A percentile compares a stretch with the other conserved stretches of the same genome.
phyloP scores from a whole-genome alignment of 2,888 invertebrate genomes.

The Sipha maydis region DNA sequence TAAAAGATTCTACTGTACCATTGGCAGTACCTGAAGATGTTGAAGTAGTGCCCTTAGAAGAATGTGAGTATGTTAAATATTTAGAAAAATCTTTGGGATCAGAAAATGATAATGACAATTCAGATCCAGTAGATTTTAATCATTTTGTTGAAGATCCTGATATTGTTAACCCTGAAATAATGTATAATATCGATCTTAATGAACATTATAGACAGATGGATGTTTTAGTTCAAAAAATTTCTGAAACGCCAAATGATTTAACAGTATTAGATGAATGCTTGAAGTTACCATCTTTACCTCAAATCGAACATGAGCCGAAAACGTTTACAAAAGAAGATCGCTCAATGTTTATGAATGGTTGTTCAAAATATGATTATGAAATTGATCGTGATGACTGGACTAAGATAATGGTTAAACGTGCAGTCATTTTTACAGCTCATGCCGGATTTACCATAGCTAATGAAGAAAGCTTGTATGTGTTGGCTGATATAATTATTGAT shows the following conservation, averaged over 20 bases:
- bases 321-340: neutral
- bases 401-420: slow-evolving; percentile 56
- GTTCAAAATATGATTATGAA: slow-evolving; percentile 24
- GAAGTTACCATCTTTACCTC: slow-evolving; percentile 35
- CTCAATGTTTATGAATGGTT: slow-evolving; percentile 19
- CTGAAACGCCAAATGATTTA: slow-evolving; percentile 15
- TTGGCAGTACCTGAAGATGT: neutral
- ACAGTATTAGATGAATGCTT: slow-evolving; percentile 31
- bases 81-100: neutral
- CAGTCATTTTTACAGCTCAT: slow-evolving; percentile 44
- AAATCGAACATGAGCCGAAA: neutral
- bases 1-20: neutral
- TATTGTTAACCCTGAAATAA: slow-evolving; percentile 51
- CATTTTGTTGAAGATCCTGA: slow-evolving; percentile 28
- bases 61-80: neutral
- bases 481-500: slow-evolving; percentile 39
- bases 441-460: slow-evolving; percentile 53
- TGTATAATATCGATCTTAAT: slow-evolving; percentile 45
- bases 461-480: slow-evolving; percentile 49
- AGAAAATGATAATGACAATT: neutral
- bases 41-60: neutral
- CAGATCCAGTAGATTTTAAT: neutral
- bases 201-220: slow-evolving; percentile 47
- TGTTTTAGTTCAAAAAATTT: slow-evolving; percentile 16
- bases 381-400: slow-evolving; percentile 45